Evolutionary conservation across 2,113 vertebrate genomes (phyloP), one percentile per base, ranked within the genome.

Genomic region (Hemiscyllium ocellatum): DNA sequence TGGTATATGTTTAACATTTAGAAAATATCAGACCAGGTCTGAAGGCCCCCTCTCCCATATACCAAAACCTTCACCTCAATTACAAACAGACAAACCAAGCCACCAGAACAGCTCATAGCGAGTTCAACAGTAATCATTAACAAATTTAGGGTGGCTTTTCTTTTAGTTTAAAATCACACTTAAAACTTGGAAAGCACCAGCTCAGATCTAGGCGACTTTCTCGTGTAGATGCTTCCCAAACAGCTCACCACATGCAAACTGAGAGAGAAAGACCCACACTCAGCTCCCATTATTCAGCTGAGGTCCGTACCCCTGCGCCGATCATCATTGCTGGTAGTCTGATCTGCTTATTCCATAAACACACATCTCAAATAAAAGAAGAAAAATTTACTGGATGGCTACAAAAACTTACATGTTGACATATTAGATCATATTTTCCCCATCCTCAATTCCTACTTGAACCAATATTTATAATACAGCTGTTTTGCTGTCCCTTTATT

Each of bases 251-350:
- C 90, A 93, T 0, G 96, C 85, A 96, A 93, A 69, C 96, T 4
- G 96, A 95, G 72, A 95, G 96, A 80, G 20, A 76, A 2, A 93
- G 96, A 33, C 0, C 78, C 96, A 97, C 97, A 97, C 93, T 98
- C 97, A 97, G 97, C 97, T 96, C 97, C 97, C 97, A 97, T 97
- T 96, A 96, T 96, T 33, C 78, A 97, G 96, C 97, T 97, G 97
- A 97, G 96, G 96, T 97, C 97, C 96, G 97, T 97, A 96, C 96
- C 97, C 97, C 97, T 97, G 96, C 96, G 97, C 97, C 96, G 97
- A 96, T 97, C 97, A 98, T 96, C 96, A 97, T 0, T 2, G 96
- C 96, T 96, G 96, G 61, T 95, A 69, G 26, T 4, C 4, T 65
- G 26, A n/a, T 6, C 5, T 65, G 61, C 29, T 33, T 56, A 56